Conservation (phyloP, 2,797 vertebrate genomes). For the Sorex maritimensis region DNA sequence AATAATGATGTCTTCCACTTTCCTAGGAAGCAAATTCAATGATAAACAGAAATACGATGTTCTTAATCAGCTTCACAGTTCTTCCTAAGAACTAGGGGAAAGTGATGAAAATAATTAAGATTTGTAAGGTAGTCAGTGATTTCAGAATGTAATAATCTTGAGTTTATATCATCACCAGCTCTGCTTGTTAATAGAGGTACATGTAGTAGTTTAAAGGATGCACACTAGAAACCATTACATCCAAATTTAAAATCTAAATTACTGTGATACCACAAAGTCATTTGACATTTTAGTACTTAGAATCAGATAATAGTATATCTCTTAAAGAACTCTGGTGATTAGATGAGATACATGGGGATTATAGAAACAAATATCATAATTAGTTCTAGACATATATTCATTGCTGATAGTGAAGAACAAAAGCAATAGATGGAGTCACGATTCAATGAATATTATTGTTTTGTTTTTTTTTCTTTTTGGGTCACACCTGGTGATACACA, state of each 20-base stretch:
- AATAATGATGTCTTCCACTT: constrained; percentile 47
- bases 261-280: constrained; percentile 2
- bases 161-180: background rate
- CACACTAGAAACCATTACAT: background rate
- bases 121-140: constrained; percentile 2
- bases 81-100: constrained; percentile 60
- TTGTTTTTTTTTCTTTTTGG: too few relatives aligned
- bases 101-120: constrained; percentile 12
- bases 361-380: background rate
- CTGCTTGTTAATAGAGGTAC: background rate
- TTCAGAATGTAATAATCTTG: constrained; percentile 6
- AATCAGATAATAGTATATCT: constrained; percentile 36
- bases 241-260: constrained; percentile 60
- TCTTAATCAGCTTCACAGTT: constrained; percentile 39
- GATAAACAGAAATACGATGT: constrained; percentile 15
- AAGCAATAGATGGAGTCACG: background rate
- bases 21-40: constrained; percentile 62
- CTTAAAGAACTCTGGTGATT: constrained; percentile 1
- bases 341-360: constrained; percentile 7
- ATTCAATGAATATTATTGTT: background rate
- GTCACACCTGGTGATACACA: too few relatives aligned
- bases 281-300: constrained; percentile 49
- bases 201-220: background rate
- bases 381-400: background rate
- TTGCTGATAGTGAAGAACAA: background rate